Evolutionary conservation across 2,797 vertebrate genomes (phyloP), one percentile per base, ranked within the genome.

Genomic region (Pelochelys cantorii): DNA sequence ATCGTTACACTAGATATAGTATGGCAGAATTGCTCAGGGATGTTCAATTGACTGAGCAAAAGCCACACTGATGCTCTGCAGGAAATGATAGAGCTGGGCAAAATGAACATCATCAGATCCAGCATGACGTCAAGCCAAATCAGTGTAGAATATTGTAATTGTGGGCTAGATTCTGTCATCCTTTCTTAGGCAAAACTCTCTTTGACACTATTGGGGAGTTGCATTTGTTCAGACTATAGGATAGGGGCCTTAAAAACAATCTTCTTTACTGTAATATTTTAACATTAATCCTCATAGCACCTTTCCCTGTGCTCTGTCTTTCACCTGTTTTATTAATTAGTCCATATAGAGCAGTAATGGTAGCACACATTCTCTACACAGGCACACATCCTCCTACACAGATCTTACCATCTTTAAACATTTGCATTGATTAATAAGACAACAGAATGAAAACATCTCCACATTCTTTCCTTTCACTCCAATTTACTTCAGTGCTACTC

Each of bases 391-490:
- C 93, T 60, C 88, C 31, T 84, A 27, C 7, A 2, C 75, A 22
- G 80, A 0, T 88, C 2, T 87, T 83, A 31, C 9, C 6, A 77
- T 82, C 27, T 85, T 62, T 52, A 85, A 81, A 74, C 0, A 54
- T 86, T 81, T 52, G 2, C 37, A 53, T 1, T 90, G 37, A 68
- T 60, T 81, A 82, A 84, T 6, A 89, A 74, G 12, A 20, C 34
- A 86, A 60, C 6, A 29, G 86, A 57, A 54, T 68, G 65, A 86
- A 95, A 68, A 10, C 20, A 22, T 31, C 3, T 37, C 7, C 48
- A 57, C 79, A 68, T 82, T 42, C 29, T 94, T 95, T 84, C 83
- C 56, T 93, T 92, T 60, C 57, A 25, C 15, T 85, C 65, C 7
- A 77, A 0, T 23, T 6, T 92, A 78, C 87, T 86, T 87, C 18